Evolutionary conservation across 2,888 invertebrate genomes (phyloP).

Genomic region (Cephalotes varians): DNA sequence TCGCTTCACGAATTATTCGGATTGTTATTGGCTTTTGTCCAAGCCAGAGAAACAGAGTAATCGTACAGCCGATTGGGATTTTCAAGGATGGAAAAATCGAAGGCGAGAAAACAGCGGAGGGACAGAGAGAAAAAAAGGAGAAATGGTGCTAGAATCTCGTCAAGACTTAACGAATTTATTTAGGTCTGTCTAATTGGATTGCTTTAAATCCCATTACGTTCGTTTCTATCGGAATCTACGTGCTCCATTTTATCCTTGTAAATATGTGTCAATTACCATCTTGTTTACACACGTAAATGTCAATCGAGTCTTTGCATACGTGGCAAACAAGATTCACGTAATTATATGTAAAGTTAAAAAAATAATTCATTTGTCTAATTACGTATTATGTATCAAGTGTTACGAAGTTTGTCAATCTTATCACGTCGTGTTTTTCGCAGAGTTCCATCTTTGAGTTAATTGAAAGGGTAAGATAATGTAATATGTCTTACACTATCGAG

Average conservation of each 20-base stretch:
- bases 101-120: not conserved
- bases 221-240: constrained; percentile 2
- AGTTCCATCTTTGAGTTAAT: not conserved
- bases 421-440: too few relatives aligned
- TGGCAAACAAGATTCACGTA: not conserved
- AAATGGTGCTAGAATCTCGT: constrained; percentile 16
- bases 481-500: not conserved
- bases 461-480: not conserved
- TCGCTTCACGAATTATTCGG: not conserved
- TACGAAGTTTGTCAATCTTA: not conserved
- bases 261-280: constrained; percentile 9
- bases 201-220: constrained; percentile 28
- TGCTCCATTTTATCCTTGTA: constrained; percentile 3
- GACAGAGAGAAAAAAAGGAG: constrained; percentile 9
- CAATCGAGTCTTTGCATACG: not conserved
- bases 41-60: not conserved
- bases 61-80: not conserved
- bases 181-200: constrained; percentile 68
- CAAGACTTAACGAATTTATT: constrained; percentile 71
- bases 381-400: too few relatives aligned
- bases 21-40: constrained; percentile 32
- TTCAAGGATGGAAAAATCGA: not conserved
- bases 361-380: not conserved
- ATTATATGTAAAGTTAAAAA: not conserved
- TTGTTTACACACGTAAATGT: constrained; percentile 3